Evolutionary conservation across 2,113 vertebrate species (phyloP).

Genomic region (Solenodon paradoxus): DNA sequence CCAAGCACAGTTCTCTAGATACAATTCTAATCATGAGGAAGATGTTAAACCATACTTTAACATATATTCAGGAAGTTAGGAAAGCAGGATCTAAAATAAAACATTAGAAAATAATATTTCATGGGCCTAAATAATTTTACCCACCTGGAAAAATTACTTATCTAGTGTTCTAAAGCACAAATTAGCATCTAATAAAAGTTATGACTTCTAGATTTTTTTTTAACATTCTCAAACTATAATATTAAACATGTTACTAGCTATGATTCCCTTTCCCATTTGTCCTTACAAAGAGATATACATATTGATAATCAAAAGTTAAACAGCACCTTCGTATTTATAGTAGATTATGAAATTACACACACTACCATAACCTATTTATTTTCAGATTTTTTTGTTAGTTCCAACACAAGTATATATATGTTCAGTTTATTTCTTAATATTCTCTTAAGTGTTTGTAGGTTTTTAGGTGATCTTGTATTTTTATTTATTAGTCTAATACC

Average conservation of each 20-base stretch:
- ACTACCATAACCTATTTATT: background rate
- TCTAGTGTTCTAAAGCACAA: background rate
- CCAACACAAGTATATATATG: too few relatives aligned
- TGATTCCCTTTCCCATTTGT: background rate
- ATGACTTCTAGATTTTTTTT: background rate
- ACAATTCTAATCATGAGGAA: background rate
- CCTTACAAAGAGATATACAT: background rate
- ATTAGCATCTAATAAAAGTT: background rate
- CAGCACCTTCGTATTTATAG: background rate
- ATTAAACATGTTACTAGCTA: background rate
- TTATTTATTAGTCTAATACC: too few relatives aligned
- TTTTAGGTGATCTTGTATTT: too few relatives aligned
- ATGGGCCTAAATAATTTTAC: background rate
- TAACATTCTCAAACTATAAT: background rate
- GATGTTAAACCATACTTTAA: background rate
- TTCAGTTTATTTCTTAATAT: too few relatives aligned
- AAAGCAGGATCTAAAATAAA: background rate
- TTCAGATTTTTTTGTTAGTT: background rate
- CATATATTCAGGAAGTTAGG: background rate
- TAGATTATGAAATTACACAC: background rate
- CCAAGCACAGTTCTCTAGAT: background rate
- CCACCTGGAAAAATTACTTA: background rate
- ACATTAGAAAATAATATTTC: background rate
- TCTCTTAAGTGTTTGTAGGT: too few relatives aligned
- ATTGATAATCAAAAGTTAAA: background rate